Evolutionary conservation across 2,888 invertebrate species (phyloP).

Genomic region (Liopterus haemorrhoidalis): DNA sequence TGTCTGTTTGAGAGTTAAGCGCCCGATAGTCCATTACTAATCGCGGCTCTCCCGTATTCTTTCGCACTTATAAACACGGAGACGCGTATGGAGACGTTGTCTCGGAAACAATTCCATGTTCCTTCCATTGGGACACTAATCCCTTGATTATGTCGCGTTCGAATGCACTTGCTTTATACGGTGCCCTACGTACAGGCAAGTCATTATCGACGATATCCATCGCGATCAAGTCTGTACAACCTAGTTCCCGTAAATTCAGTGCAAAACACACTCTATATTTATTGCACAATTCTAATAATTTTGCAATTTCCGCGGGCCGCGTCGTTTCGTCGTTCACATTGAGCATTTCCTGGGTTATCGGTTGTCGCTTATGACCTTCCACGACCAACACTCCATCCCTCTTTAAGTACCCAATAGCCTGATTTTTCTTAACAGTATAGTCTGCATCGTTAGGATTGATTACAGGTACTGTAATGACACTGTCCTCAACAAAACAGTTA

Average conservation of each 20-base stretch:
- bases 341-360: no score
- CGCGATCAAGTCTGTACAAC: background rate
- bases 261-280: background rate
- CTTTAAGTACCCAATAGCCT: no score
- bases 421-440: conserved; percentile 1
- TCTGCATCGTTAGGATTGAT: no score
- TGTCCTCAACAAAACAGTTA: no score
- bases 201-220: background rate
- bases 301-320: background rate
- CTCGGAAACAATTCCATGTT: background rate
- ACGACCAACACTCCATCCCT: no score
- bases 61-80: background rate
- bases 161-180: no score
- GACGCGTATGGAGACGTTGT: background rate
- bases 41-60: background rate
- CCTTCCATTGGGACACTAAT: background rate
- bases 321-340: background rate
- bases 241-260: background rate
- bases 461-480: no score
- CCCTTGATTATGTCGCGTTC: background rate
- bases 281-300: background rate
- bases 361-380: no score
- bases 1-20: background rate
- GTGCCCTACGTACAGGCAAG: no score
- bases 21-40: no score